Evolutionary conservation across 2,113 vertebrate genomes (phyloP).

Genomic region (Merops nubicus): DNA sequence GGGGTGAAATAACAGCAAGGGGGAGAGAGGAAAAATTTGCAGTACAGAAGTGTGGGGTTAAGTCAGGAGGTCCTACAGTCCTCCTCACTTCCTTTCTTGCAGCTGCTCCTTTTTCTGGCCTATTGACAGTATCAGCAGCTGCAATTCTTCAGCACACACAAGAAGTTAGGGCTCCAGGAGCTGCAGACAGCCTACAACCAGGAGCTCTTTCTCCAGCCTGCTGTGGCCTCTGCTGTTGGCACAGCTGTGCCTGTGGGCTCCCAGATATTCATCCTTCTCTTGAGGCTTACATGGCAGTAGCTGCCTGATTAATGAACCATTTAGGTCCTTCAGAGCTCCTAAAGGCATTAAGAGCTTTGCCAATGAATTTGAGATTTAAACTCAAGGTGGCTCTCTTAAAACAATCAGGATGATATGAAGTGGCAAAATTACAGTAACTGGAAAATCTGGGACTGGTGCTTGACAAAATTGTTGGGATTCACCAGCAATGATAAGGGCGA

Average conservation of each 20-base stretch:
- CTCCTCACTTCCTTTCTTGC: neutral
- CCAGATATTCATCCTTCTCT: neutral
- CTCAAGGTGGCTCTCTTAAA: neutral
- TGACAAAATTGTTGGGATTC: neutral
- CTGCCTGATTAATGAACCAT: neutral
- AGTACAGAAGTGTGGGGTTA: neutral
- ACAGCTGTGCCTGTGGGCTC: neutral
- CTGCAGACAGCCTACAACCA: neutral
- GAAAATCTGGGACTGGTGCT: neutral
- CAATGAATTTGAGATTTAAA: neutral
- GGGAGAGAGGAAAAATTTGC: neutral
- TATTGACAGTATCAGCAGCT: neutral
- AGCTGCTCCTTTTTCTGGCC: neutral
- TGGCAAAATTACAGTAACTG: neutral
- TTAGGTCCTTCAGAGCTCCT: neutral
- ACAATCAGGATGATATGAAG: neutral
- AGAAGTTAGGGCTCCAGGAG: neutral
- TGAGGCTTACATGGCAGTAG: neutral
- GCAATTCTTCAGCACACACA: neutral
- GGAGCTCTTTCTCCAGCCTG: neutral
- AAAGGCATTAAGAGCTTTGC: neutral
- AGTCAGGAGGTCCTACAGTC: neutral
- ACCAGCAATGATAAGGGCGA: neutral
- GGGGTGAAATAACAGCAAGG: neutral
- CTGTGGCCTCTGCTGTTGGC: neutral